A percentile compares a stretch with the other conserved stretches of the same genome.
These are phyloP conservation scores for Ichneumoninae sp. DNA, from an alignment of 2,888 invertebrate species.

Conservation along the genomic window DNA sequence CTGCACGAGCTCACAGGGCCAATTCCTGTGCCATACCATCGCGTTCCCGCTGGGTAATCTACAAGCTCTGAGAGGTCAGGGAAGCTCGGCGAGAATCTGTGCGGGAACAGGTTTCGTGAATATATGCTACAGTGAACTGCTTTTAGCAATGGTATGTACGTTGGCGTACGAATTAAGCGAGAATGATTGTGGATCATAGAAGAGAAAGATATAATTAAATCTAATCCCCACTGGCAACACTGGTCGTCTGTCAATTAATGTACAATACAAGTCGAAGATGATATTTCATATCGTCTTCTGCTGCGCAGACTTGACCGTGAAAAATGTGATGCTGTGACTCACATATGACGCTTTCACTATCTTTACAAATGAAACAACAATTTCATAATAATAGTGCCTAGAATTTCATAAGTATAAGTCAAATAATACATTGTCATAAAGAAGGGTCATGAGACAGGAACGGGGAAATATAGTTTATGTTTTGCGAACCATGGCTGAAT, in stretches of 20 bases:
- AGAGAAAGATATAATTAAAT: constrained; percentile 49
- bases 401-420: background rate
- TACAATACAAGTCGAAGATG: background rate
- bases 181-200: constrained; percentile 23
- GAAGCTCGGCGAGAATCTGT: constrained; percentile 1
- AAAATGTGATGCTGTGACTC: no score
- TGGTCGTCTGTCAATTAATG: constrained; percentile 30
- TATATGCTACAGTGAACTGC: constrained; percentile 40
- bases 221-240: background rate
- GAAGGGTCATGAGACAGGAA: background rate
- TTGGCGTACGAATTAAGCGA: constrained; percentile 7
- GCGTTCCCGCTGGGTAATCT: constrained; percentile 64
- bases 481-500: background rate
- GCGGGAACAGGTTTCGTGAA: constrained; percentile 23
- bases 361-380: background rate
- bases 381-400: background rate
- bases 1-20: constrained; percentile 45
- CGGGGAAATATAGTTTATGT: background rate
- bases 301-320: no score
- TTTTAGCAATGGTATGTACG: constrained; percentile 32
- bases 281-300: background rate
- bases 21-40: constrained; percentile 43
- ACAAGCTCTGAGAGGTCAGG: constrained; percentile 50
- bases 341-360: background rate
- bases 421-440: background rate